Evolutionary conservation across 2,797 vertebrate species (phyloP).

Genomic region (Phylloscopus collybita): DNA sequence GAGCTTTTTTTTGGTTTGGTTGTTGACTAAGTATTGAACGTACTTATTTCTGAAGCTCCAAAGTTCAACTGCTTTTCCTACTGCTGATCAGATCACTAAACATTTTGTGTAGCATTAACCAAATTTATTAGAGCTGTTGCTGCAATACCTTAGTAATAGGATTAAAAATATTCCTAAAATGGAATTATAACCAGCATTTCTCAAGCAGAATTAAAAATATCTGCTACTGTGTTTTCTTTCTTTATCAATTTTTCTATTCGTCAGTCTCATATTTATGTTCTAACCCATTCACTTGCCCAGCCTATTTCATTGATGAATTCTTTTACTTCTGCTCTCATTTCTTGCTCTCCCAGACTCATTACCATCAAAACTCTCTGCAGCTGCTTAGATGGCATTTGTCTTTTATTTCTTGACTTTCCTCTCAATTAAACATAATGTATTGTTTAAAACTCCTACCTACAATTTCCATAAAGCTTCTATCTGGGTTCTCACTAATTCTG

Average conservation of each 20-base stretch:
- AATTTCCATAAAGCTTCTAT: background rate
- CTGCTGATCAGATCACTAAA: conserved; percentile 4
- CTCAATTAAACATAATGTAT: background rate
- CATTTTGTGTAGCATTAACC: background rate
- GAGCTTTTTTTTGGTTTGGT: background rate
- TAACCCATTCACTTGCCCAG: background rate
- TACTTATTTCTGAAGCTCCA: background rate
- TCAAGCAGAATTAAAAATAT: background rate
- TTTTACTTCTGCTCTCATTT: background rate
- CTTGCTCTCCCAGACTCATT: background rate
- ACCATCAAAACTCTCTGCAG: background rate
- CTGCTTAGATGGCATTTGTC: background rate
- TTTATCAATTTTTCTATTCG: background rate
- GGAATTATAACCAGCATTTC: background rate
- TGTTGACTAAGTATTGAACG: background rate
- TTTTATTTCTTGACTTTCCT: background rate
- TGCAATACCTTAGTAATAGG: background rate
- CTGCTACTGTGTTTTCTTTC: background rate
- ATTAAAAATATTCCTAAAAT: background rate
- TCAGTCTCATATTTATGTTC: background rate
- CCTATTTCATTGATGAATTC: background rate
- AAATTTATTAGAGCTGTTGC: background rate
- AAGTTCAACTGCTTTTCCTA: conserved; percentile 29
- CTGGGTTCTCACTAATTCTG: background rate
- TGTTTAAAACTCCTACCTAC: background rate